Base-by-base conservation (phyloP, 2,113 vertebrate species). In the Stegastes partitus region DNA sequence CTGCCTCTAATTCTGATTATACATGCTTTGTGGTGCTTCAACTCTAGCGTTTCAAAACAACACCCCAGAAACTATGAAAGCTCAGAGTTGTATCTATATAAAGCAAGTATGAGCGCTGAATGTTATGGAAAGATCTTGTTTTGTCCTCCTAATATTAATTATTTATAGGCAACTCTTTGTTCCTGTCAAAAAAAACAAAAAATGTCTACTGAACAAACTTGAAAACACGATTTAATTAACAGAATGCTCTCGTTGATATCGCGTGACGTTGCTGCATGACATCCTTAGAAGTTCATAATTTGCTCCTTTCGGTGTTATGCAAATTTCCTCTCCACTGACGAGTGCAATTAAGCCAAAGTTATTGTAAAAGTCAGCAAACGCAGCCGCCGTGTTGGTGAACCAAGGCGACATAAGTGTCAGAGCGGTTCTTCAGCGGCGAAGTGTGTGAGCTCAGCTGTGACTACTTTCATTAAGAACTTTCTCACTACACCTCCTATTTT, bases 341-440 rank as follows among this genome's bases (percentile, higher is more conserved):
- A 59, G 5, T 61, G 75, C 78, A 87, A 82, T 88, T 89, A 88
- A 73, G 67, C 19, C 34, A 45, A 50, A 72, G 66, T 76, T 73
- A 55, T 63, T 61, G 67, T 69, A 68, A 49, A 81, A 76, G 42
- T 59, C 70, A 57, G 70, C 34, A 47, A 77, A 57, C 57, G 26
- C 25, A 64, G 66, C 54, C 11, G 68, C 25, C 5, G 25, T 65
- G 39, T 53, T 14, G 16, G 16, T 81, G 61, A 81, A 75, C 74
- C 59, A 31, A 58, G 42, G 73, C 6, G 70, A 73, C 82, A 74
- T 11, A 49, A 2, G 18, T 78, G 78, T 80, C 78, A 84, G 34
- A 26, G 34, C 11, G 6, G 19, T 19, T 82, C 71, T 45, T 47
- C 28, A 21, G 18, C 54, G 57, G 47, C 18, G 39, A 68, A 66